Percentiles rank a stretch among this genome's conserved stretches.
Evolutionary conservation across 2,113 vertebrate species (phyloP).

Genomic region (Phyllostomus discolor): DNA sequence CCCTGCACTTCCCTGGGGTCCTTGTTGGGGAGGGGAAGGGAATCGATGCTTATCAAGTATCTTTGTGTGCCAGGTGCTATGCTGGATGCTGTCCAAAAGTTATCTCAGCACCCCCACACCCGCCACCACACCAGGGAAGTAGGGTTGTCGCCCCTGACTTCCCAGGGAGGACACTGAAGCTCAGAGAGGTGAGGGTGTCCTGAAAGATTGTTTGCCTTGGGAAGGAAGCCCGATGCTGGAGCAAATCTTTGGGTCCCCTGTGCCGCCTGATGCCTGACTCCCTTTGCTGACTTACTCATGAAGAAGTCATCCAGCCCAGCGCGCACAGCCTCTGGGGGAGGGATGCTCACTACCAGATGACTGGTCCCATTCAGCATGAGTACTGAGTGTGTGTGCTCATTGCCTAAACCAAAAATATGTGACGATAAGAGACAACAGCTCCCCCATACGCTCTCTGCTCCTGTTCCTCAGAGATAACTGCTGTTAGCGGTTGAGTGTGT

Average conservation of each 20-base stretch:
- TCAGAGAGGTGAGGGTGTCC: neutral
- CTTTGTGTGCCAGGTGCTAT: neutral
- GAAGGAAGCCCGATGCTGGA: neutral
- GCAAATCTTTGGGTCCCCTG: neutral
- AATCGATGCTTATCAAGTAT: neutral
- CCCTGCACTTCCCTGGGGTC: neutral
- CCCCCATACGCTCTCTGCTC: neutral
- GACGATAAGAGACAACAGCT: neutral
- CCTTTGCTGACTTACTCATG: neutral
- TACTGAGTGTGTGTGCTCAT: neutral
- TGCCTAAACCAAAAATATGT: neutral
- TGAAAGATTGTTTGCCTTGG: neutral
- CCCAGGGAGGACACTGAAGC: neutral
- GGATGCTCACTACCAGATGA: neutral
- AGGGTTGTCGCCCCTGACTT: neutral
- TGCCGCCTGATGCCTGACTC: neutral
- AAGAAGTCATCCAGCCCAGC: neutral
- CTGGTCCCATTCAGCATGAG: neutral
- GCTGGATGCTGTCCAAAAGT: neutral
- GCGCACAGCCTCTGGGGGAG: neutral
- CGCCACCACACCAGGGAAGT: neutral
- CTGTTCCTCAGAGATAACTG: neutral
- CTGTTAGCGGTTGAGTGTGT: neutral
- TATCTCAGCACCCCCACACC: no score
- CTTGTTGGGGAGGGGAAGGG: neutral